phyloP scores from a whole-genome alignment of 1,140 invertebrate species.

The Nephotettix cincticeps region DNA sequence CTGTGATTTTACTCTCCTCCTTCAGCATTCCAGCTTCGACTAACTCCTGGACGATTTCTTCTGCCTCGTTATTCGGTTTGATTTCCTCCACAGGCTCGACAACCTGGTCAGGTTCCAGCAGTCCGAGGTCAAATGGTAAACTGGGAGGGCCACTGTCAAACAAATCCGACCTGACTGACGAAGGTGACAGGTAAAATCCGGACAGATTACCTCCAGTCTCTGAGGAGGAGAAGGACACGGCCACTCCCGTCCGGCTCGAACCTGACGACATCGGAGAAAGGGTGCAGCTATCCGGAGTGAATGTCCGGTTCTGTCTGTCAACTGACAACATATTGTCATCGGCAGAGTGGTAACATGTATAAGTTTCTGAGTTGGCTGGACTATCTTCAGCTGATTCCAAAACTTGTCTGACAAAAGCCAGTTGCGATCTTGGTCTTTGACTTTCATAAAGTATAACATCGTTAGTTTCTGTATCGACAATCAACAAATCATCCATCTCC shows the following conservation, averaged over 20 bases:
- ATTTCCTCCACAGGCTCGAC: constrained; percentile 38
- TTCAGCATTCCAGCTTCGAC: constrained; percentile 31
- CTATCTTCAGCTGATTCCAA: constrained; percentile 37
- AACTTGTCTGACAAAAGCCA: constrained; percentile 35
- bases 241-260: constrained; percentile 29
- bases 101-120: not conserved
- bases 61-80: constrained; percentile 35
- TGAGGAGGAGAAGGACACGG: constrained; percentile 40
- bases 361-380: constrained; percentile 44
- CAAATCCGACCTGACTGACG: constrained; percentile 34
- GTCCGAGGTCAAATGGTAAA: constrained; percentile 35
- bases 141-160: constrained; percentile 38
- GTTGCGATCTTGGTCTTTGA: constrained; percentile 38
- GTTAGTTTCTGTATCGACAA: constrained; percentile 57
- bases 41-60: constrained; percentile 37
- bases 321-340: not conserved
- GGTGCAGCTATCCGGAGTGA: constrained; percentile 37
- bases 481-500: constrained; percentile 53
- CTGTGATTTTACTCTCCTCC: not conserved
- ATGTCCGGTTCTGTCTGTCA: constrained; percentile 26
- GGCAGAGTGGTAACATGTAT: constrained; percentile 7
- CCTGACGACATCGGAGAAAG: constrained; percentile 37
- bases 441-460: constrained; percentile 53
- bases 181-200: constrained; percentile 44
- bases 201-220: constrained; percentile 43